Evolutionary conservation across 2,888 invertebrate species (phyloP), one percentile per base, ranked within the genome.

Genomic region (Drosophila meridionalis): DNA sequence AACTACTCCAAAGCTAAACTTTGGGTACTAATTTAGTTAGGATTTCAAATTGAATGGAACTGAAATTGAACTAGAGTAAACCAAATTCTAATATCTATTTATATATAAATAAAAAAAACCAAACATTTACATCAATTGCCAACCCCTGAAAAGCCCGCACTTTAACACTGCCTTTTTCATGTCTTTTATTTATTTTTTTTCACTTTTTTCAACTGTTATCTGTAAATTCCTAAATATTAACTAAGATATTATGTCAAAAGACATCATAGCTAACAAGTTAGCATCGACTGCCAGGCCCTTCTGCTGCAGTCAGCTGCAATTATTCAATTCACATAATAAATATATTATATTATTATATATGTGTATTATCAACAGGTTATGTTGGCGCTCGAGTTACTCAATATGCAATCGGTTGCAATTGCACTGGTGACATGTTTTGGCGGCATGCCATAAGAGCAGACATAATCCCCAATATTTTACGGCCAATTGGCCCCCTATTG

Each of bases 371-470:
- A 28, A 7, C 14, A 14, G 38, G n/a, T 52, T 65, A 63, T 52
- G 43, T 14, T 61, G 2, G 53, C 9, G 26, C 20, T 26, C 34
- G 34, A n/a, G 63, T 63, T 42, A 60, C 34, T 65, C 52, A 32
- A 62, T 45, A 36, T 53, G 57, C 47, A 47, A 45, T 20, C 42
- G 7, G n/a, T 9, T 36, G 36, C 36, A 36, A 36, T 12, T 58
- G 36, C 38, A 28, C 30, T 5, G 14, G 28, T 34, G 58, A 34
- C 58, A 26, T 47, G 38, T 38, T 56, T 48, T 43, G 68, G 68
- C 3, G 68, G 68, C 68, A 58, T 68, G 68, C 38, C 58, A 68
- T 68, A 68, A 68, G 47, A 67, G 55, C 34, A 55, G 47, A 28
- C 55, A 56, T 56, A 56, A 65, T 66, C 3, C 20, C 53, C 5